phyloP scores from a whole-genome alignment of 2,797 vertebrate genomes.

The Decapterus maruadsi region DNA sequence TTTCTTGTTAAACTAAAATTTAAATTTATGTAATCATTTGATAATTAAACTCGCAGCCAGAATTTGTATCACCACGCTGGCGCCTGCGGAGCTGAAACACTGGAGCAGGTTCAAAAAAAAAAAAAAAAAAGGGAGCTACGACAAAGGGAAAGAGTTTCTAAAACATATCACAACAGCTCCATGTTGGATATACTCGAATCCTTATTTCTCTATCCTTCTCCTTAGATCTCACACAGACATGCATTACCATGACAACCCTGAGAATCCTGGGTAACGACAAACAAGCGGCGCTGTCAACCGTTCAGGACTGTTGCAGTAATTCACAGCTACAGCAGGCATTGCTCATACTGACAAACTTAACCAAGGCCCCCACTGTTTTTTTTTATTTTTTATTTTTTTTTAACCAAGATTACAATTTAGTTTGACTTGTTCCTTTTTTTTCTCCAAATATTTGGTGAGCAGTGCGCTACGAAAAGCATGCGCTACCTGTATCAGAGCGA shows the following conservation, averaged over 20 bases:
- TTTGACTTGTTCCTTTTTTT: neutral
- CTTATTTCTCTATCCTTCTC: slow-evolving; percentile 46
- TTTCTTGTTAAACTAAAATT: too few species aligned
- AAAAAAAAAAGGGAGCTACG: slow-evolving; percentile 5
- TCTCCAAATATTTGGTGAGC: neutral
- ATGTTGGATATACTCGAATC: slow-evolving; percentile 47
- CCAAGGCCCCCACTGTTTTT: too few species aligned
- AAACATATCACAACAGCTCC: slow-evolving; percentile 45
- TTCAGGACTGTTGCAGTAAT: slow-evolving; percentile 42
- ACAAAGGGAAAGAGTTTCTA: slow-evolving; percentile 33
- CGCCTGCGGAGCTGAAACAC: neutral
- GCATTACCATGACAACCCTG: slow-evolving; percentile 73
- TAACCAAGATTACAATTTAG: neutral
- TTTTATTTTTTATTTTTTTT: neutral
- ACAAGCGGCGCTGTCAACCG: slow-evolving; percentile 50
- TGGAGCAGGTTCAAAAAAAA: slow-evolving; percentile 16
- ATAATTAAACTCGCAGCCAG: neutral
- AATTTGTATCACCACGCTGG: neutral
- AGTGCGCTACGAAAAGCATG: neutral
- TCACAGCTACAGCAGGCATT: slow-evolving; percentile 17
- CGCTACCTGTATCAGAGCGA: neutral
- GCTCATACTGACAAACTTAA: slow-evolving; percentile 13
- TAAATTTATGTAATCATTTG: neutral
- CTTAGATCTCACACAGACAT: slow-evolving; percentile 58
- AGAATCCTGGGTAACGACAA: slow-evolving; percentile 66